Percentiles rank a stretch among this genome's conserved stretches.
Conservation (phyloP, 2,797 vertebrate genomes). For the Borostomias antarcticus region DNA sequence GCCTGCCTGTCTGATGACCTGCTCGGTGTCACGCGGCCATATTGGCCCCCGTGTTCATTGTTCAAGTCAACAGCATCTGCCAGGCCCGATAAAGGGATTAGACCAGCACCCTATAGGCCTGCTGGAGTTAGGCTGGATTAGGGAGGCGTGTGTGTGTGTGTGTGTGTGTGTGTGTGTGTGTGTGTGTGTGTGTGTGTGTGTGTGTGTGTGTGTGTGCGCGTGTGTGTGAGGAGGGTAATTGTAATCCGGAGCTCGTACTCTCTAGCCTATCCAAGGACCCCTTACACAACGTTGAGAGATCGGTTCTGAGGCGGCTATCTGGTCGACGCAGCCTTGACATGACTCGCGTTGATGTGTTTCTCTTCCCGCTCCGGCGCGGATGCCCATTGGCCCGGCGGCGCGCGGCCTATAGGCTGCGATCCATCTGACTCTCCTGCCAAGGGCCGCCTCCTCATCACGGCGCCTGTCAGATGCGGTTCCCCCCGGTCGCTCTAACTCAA, state of each 20-base stretch:
- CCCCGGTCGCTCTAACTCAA: constrained; percentile 27
- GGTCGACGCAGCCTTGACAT: constrained; percentile 9
- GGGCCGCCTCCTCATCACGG: not conserved
- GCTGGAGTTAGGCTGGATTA: constrained; percentile 63
- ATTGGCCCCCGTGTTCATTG: constrained; percentile 67
- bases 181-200: constrained; percentile 27
- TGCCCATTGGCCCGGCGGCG: not conserved
- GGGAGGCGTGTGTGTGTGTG: constrained; percentile 45
- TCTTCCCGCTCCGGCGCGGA: constrained; percentile 10
- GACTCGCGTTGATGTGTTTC: constrained; percentile 12
- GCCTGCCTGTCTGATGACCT: constrained; percentile 73
- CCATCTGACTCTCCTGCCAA: not conserved
- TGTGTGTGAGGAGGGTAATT: constrained; percentile 30
- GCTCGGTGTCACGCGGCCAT: constrained; percentile 53
- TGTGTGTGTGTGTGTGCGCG: constrained; percentile 28
- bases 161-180: constrained; percentile 33
- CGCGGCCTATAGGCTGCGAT: not conserved
- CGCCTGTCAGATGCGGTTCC: not conserved
- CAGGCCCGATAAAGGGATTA: constrained; percentile 76
- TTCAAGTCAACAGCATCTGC: constrained; percentile 78
- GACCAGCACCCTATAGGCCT: constrained; percentile 61
- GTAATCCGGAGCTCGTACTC: constrained; percentile 41
- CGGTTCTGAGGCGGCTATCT: constrained; percentile 18
- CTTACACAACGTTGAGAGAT: constrained; percentile 25
- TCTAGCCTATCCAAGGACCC: constrained; percentile 37